Base-by-base conservation (phyloP, 2,888 invertebrate species). In the Drosophila mulleri region DNA sequence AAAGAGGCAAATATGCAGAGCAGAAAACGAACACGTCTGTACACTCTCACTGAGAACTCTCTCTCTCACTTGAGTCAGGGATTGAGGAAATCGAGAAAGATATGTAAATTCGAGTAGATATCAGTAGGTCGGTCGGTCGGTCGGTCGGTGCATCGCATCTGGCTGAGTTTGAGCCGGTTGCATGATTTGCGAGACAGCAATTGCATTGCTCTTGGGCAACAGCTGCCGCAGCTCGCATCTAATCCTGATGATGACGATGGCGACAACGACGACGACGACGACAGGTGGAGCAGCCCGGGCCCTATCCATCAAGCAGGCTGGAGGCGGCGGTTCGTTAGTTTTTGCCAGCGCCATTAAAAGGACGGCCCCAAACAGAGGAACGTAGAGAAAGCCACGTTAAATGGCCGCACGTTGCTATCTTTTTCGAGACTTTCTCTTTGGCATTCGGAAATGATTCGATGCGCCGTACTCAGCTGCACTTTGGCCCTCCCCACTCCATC, bases 341-440 rank as follows among this genome's bases (percentile, higher is more conserved):
- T 50, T 50, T 39, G 64, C 16, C 42, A 18, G 45, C 12, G 62
- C 64, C 58, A 72, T 72, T 72, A 72, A 72, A 66, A 60, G 32
- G 52, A 35, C 16, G 48, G 12, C 16, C 16, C 14, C 14, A 39
- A 5, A 29, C 29, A 48, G 4, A 48, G 48, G 5, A 5, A 18
- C 18, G 1, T 5, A 42, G 47, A 18, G 35, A 12, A 16, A 18
- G 35, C 3, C 50, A 32, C 37, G 29, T 8, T 35, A 45, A 54
- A 47, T 68, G 68, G 37, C 20, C 37, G 14, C 14, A 9, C 37
- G 47, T 50, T 74, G 47, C 47, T 57, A 63, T 60, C 75, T 82
- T 82, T 66, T 60, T 57, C 45, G 50, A 58, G 71, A 67, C 52
- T 69, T 81, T 69, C 77, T 58, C 77, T 77, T 70, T 80, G 80